phyloP scores from a whole-genome alignment of 2,888 invertebrate genomes.

The Leptopilina drosophilae region DNA sequence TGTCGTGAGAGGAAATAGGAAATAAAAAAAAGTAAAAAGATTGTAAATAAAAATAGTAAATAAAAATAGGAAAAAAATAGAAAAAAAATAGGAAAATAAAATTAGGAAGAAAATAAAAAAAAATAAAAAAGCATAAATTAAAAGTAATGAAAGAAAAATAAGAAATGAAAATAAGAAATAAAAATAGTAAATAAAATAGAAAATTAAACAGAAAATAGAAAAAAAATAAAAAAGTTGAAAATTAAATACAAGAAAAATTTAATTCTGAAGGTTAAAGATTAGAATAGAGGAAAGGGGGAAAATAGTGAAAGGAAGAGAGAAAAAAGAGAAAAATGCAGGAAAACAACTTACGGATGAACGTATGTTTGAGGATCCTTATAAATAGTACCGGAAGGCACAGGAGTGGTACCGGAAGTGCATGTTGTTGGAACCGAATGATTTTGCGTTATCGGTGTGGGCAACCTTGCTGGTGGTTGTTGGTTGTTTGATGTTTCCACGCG shows the following conservation, averaged over 20 bases:
- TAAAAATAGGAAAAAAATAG: no score
- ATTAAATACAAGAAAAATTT: neutral
- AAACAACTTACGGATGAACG: slow-evolving; percentile 71
- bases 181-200: neutral
- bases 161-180: neutral
- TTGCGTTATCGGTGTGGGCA: slow-evolving; percentile 65
- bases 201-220: neutral
- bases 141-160: no score
- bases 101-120: no score
- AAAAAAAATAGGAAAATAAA: no score
- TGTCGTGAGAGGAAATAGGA: no score
- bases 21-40: no score
- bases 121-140: no score
- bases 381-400: slow-evolving; percentile 64
- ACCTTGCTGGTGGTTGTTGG: slow-evolving; percentile 63
- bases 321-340: neutral
- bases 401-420: slow-evolving; percentile 67
- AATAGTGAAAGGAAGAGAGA: neutral
- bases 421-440: slow-evolving; percentile 68
- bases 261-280: neutral
- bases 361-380: slow-evolving; percentile 74
- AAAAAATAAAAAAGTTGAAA: neutral
- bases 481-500: slow-evolving; percentile 65
- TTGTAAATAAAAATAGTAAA: no score
- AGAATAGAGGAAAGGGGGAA: neutral